These are phyloP conservation scores for Turnix velox DNA, from an alignment of 2,113 vertebrate genomes.

Conservation along the genomic window DNA sequence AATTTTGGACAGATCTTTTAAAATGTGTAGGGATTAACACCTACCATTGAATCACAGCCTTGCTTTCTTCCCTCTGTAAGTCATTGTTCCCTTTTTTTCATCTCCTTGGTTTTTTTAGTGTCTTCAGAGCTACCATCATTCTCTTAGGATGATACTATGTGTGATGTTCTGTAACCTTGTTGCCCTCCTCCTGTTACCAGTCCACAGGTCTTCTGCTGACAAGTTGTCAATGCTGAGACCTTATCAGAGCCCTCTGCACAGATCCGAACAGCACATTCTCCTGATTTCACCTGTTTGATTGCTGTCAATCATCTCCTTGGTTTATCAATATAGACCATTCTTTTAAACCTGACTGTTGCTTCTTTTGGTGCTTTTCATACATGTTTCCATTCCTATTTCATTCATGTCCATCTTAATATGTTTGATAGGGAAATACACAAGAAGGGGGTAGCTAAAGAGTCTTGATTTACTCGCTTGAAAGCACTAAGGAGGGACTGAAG, in stretches of 20 bases:
- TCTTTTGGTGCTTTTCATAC: background rate
- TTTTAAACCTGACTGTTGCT: background rate
- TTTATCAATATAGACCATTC: background rate
- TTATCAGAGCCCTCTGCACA: background rate
- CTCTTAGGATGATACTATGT: background rate
- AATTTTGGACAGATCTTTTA: background rate
- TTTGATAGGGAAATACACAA: background rate
- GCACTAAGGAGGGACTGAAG: background rate
- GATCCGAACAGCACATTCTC: background rate
- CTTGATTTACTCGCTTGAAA: background rate
- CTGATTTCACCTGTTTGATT: background rate
- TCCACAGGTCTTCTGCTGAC: background rate
- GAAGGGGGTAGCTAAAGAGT: background rate
- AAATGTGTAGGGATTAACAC: background rate
- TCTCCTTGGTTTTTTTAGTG: background rate
- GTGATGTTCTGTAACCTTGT: background rate
- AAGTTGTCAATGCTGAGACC: rapidly evolving
- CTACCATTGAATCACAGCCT: background rate
- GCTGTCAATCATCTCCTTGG: background rate
- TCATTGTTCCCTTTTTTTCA: background rate
- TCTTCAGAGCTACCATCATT: background rate
- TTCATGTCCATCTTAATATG: background rate
- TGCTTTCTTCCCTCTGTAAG: background rate
- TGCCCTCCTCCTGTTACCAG: background rate
- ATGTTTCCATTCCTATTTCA: background rate